A percentile compares a stretch with the other conserved stretches of the same genome.
phyloP scores from a whole-genome alignment of 2,797 vertebrate species.

The Rallus crepitans region DNA sequence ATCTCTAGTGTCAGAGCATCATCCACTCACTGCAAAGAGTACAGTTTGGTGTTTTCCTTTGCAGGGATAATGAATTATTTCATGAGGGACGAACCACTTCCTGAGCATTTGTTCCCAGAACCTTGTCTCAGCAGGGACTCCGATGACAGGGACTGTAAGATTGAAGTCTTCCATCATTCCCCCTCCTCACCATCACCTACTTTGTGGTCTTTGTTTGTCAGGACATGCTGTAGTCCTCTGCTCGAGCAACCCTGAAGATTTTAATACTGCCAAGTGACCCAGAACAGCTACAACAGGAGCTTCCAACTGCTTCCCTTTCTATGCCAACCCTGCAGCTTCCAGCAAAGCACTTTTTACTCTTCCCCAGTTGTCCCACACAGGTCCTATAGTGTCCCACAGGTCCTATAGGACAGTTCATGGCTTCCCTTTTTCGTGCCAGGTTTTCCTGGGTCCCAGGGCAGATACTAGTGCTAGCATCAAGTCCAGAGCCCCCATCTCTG shows the following conservation, averaged over 20 bases:
- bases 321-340: background rate
- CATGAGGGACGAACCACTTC: background rate
- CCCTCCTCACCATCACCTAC: background rate
- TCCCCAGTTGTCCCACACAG: background rate
- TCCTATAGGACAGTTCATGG: background rate
- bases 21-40: background rate
- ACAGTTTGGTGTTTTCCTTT: background rate
- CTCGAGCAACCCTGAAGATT: background rate
- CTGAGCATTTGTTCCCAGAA: background rate
- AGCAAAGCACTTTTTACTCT: background rate
- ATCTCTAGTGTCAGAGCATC: background rate
- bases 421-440: background rate
- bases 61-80: background rate
- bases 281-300: background rate
- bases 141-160: background rate
- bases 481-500: background rate
- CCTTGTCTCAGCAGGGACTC: background rate
- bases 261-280: background rate
- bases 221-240: background rate
- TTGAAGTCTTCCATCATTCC: background rate
- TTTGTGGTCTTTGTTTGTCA: background rate
- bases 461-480: background rate
- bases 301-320: background rate
- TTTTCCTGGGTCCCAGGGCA: background rate
- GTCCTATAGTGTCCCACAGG: background rate